Conservation (phyloP, 2,888 invertebrate species). For the Drosophila demipolita region DNA sequence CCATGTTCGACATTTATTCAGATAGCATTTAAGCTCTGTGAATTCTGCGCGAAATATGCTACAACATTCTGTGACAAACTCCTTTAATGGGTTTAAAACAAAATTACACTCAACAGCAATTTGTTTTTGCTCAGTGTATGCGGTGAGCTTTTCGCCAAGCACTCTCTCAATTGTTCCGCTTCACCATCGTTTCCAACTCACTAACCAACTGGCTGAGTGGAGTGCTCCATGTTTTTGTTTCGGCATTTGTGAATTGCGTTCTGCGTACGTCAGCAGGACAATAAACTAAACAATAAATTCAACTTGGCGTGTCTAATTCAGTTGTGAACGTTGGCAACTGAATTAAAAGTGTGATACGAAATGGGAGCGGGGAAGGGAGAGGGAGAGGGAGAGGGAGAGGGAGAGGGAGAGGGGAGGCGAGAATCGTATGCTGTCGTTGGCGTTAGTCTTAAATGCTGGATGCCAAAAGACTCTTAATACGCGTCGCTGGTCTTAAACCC, state of each 20-base stretch:
- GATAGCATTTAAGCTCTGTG: background rate
- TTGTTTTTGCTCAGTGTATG: background rate
- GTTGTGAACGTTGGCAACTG: conserved; percentile 59
- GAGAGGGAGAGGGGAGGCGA: background rate
- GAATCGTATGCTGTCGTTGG: background rate
- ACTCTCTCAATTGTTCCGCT: background rate
- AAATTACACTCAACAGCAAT: background rate
- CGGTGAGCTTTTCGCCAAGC: background rate
- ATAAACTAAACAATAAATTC: conserved; percentile 65
- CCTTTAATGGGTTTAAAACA: background rate
- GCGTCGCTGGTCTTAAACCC: background rate
- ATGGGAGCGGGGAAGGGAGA: no score
- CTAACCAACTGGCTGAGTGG: conserved; percentile 4
- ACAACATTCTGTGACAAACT: background rate
- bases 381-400: no score
- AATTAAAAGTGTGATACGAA: conserved; percentile 18
- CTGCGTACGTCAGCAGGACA: conserved; percentile 47
- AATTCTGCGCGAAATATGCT: background rate
- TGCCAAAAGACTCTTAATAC: conserved; percentile 1
- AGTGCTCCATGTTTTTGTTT: background rate
- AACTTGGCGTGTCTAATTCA: conserved; percentile 66
- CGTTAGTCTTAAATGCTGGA: conserved; percentile 3
- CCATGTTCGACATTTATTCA: background rate
- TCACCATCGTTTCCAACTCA: background rate
- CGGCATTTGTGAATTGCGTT: conserved; percentile 1